Evolutionary conservation across 2,797 vertebrate genomes (phyloP), one percentile per base, ranked within the genome.

Genomic region (Acipenser oxyrinchus): DNA sequence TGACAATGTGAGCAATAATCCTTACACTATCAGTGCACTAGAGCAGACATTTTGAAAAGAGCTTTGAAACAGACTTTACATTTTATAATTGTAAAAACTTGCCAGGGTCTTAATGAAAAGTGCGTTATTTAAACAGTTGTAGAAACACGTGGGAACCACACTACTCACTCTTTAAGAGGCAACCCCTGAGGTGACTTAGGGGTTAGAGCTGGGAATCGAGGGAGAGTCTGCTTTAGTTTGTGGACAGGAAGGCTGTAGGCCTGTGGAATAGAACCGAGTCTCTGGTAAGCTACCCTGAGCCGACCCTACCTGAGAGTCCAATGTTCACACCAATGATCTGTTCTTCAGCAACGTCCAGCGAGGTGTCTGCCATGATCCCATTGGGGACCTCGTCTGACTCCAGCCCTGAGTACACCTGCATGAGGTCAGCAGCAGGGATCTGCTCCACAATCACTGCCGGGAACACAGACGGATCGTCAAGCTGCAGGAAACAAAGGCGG

Each of bases 361-460:
- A 84, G 60, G 82, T 78, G 68, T 94, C 92, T 51, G 87, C 89
- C 76, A 93, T 88, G 79, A 93, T 91, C 73, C 91, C 87, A 7
- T 88, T 92, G 74, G 87, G 81, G 74, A 86, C 86, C 53, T 93
- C 92, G 15, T 94, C 92, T 0, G 88, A 86, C 65, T 94, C 93
- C 69, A 94, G 84, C 60, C 93, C 91, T 0, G 93, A 93, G 77
- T 93, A 94, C 64, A 94, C 91, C 78, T 93, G 92, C 84, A 94
- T 85, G 75, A 94, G 86, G 78, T 94, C 93, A 0, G 92, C 82
- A 8, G 91, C 77, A 0, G 91, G 93, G 48, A 94, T 87, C 78
- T 93, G 93, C 78, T 94, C 93, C 51, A 94, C 93, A 1, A 94
- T 94, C 72, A 93, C 91, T 0, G 92, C 92, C 62, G 92, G 93